phyloP scores from a whole-genome alignment of 2,113 vertebrate genomes.

The Microcebus murinus region DNA sequence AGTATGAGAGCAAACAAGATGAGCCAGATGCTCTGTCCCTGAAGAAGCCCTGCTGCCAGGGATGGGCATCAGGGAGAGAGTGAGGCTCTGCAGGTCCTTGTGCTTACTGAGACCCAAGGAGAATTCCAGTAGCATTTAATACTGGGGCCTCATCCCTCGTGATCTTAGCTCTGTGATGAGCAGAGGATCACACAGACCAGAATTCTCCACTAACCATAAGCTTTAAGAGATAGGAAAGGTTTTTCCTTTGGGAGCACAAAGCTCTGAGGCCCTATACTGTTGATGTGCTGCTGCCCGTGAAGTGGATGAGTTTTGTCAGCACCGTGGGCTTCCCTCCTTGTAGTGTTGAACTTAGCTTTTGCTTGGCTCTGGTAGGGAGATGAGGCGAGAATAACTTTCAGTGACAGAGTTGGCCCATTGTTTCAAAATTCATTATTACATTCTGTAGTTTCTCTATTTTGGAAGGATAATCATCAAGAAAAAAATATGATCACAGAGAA shows the following conservation, averaged over 20 bases:
- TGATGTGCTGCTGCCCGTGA: background rate
- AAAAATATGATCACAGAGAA: background rate
- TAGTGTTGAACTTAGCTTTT: background rate
- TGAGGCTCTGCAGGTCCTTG: background rate
- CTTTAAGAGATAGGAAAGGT: background rate
- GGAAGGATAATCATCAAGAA: background rate
- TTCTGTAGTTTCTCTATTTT: background rate
- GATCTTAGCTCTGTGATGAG: background rate
- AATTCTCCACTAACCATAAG: background rate
- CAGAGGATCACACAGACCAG: background rate
- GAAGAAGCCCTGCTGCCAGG: background rate
- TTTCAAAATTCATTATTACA: background rate
- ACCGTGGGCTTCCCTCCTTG: rapidly evolving
- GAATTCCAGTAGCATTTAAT: background rate
- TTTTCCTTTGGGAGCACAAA: background rate
- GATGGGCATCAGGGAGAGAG: background rate
- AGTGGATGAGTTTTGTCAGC: background rate
- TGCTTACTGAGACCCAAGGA: background rate
- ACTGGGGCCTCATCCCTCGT: background rate
- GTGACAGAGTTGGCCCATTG: background rate
- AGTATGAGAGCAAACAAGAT: background rate
- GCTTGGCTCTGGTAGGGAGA: background rate
- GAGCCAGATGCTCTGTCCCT: background rate
- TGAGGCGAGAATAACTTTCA: background rate
- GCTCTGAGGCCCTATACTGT: background rate